phyloP scores from a whole-genome alignment of 2,888 invertebrate genomes.

The Odontothrips loti region DNA sequence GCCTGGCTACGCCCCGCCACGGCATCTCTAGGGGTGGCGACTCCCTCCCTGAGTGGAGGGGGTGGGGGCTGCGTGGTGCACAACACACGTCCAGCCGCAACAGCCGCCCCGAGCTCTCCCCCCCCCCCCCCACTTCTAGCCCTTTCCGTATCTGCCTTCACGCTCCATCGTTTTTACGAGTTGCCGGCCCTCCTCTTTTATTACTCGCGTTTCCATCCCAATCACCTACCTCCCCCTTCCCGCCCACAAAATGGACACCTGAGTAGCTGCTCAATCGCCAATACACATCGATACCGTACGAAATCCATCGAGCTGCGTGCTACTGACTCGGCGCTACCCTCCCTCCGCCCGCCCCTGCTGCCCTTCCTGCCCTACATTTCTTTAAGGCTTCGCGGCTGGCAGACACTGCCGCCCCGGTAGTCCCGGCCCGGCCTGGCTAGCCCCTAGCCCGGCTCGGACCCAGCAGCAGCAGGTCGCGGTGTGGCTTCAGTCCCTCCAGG shows the following conservation, averaged over 20 bases:
- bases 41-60: neutral
- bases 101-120: no score
- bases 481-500: neutral
- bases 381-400: slow-evolving; percentile 1
- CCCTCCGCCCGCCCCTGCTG: neutral
- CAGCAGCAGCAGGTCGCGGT: neutral
- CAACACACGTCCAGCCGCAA: neutral
- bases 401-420: neutral
- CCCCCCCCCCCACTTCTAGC: neutral
- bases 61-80: neutral
- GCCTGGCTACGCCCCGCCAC: neutral
- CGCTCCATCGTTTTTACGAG: neutral
- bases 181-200: neutral
- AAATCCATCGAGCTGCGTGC: no score
- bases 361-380: slow-evolving; percentile 3
- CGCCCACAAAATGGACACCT: no score
- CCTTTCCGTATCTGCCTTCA: neutral
- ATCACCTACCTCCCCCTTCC: no score
- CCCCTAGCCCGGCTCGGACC: neutral
- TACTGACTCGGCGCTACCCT: no score
- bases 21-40: neutral
- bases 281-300: no score
- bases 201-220: no score
- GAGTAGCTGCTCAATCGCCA: no score
- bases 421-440: neutral